phyloP scores from a whole-genome alignment of 2,888 invertebrate species.

The Serripes groenlandicus region DNA sequence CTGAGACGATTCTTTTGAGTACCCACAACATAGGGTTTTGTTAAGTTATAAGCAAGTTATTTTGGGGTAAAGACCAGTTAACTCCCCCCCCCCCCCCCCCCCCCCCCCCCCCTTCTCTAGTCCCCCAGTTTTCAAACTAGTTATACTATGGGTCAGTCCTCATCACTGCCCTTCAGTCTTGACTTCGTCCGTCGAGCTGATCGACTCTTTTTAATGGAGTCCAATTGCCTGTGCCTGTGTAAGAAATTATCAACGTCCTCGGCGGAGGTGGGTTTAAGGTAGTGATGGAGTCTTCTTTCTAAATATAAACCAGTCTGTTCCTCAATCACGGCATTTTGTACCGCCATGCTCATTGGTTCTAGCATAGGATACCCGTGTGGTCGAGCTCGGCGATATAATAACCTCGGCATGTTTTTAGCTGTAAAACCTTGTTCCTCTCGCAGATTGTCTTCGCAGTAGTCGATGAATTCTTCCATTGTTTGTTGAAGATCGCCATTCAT shows the following conservation, averaged over 20 bases:
- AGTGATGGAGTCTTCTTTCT: conserved; percentile 37
- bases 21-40: too few species aligned
- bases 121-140: too few species aligned
- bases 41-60: too few species aligned
- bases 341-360: conserved; percentile 51
- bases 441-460: conserved; percentile 78
- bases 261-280: conserved; percentile 62
- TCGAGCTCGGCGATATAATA: conserved; percentile 60
- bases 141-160: conserved; percentile 1
- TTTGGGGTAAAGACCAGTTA: too few species aligned
- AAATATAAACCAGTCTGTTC: conserved; percentile 59
- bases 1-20: too few species aligned
- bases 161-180: conserved; percentile 38
- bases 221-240: conserved; percentile 48
- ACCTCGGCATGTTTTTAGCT: conserved; percentile 54
- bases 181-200: conserved; percentile 27
- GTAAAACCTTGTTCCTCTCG: conserved; percentile 66
- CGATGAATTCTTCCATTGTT: conserved; percentile 78
- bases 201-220: conserved; percentile 29
- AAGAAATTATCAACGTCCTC: conserved; percentile 70
- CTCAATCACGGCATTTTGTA: conserved; percentile 43
- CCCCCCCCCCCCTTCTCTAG: too few species aligned
- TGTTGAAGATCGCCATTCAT: conserved; percentile 59
- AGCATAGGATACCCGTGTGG: conserved; percentile 63
- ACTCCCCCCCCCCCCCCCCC: too few species aligned